A percentile compares a stretch with the other conserved stretches of the same genome.
Conservation (phyloP, 2,113 vertebrate genomes). For the Neogale vison region DNA sequence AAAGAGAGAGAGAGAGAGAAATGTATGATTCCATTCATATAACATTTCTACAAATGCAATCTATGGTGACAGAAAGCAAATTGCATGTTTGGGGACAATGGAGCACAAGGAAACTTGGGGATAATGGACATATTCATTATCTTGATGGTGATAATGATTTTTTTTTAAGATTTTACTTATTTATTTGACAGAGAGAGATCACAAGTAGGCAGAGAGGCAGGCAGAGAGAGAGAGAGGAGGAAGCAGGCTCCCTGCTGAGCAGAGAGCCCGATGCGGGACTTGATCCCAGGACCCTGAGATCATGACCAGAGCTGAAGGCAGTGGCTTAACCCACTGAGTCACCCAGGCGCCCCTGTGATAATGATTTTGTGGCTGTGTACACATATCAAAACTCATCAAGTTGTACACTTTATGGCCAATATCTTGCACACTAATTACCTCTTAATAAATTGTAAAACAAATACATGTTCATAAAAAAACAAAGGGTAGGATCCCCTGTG, state of each 20-base stretch:
- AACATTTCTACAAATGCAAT: slow-evolving; percentile 7
- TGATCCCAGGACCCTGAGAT: too few relatives aligned
- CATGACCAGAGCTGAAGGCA: too few relatives aligned
- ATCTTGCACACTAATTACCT: not conserved
- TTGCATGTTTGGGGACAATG: not conserved
- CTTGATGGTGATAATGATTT: not conserved
- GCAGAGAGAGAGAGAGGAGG: too few relatives aligned
- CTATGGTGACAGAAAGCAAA: not conserved
- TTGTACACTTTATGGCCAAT: not conserved
- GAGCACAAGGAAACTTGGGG: not conserved
- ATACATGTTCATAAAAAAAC: not conserved
- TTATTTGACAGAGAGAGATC: too few relatives aligned
- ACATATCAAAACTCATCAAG: not conserved
- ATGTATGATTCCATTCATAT: not conserved
- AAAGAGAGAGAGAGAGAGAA: not conserved
- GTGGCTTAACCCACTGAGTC: too few relatives aligned
- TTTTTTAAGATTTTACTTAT: too few relatives aligned
- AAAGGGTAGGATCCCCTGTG: not conserved
- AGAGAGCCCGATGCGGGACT: rapidly evolving
- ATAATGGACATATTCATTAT: not conserved
- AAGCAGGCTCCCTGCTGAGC: too few relatives aligned
- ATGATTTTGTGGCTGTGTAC: not conserved
- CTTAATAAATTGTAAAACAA: not conserved
- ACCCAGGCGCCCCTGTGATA: not conserved
- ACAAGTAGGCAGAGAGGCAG: too few relatives aligned